phyloP scores from a whole-genome alignment of 1,140 invertebrate species.

The Drosophila orosa region DNA sequence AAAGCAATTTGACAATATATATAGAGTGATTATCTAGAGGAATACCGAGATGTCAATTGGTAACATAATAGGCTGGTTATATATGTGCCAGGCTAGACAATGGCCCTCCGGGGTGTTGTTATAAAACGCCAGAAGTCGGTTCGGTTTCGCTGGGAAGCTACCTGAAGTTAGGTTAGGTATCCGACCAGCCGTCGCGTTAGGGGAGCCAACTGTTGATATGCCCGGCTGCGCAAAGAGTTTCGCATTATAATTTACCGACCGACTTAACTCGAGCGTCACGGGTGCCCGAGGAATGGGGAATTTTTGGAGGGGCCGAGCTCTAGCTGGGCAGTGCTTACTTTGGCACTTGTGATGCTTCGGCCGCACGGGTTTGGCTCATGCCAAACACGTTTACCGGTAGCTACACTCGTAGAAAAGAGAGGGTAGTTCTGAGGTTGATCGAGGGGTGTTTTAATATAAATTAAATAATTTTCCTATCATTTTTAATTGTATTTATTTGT shows the following conservation, averaged over 20 bases:
- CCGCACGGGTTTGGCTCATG: conserved; percentile 57
- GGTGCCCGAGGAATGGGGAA: not conserved
- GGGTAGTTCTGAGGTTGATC: not conserved
- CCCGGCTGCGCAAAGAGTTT: conserved; percentile 75
- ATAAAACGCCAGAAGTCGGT: conserved; percentile 54
- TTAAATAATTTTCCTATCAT: not conserved
- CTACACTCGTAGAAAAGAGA: not conserved
- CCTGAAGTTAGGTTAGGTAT: conserved; percentile 20
- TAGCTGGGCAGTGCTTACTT: conserved; percentile 45
- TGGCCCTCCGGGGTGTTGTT: conserved; percentile 30
- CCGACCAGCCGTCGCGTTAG: conserved; percentile 3
- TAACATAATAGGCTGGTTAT: conserved; percentile 41
- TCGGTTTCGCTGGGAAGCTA: not conserved
- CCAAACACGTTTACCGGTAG: conserved; percentile 42
- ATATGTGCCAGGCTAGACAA: conserved; percentile 47
- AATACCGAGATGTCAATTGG: conserved; percentile 43
- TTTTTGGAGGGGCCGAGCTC: not conserved
- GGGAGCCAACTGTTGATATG: conserved; percentile 80
- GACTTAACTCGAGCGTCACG: conserved; percentile 74
- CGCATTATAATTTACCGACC: conserved; percentile 73
- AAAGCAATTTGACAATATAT: conserved; percentile 54
- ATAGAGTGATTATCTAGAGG: conserved; percentile 48
- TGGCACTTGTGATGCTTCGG: conserved; percentile 69
- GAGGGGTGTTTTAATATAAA: not conserved
- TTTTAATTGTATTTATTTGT: not conserved